Evolutionary conservation across 2,888 invertebrate genomes (phyloP), one percentile per base, ranked within the genome.

Genomic region (Rhogogaster chlorosoma): DNA sequence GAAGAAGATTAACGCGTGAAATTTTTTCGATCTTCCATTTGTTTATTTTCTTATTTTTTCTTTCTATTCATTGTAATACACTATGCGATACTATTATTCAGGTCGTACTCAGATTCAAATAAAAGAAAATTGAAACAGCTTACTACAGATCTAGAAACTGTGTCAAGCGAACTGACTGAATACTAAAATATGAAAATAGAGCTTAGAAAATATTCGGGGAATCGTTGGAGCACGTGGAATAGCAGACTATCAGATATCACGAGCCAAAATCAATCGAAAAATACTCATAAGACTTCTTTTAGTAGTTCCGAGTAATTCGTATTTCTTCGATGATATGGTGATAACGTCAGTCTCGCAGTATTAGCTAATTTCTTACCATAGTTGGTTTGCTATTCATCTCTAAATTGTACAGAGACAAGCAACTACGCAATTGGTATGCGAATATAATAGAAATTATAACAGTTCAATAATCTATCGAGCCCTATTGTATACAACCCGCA

Each of bases 141-240:
- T 12, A 61, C 26, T n/a, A 61, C 26, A 26, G 26, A 61, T 61
- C 61, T 61, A 61, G 26, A 26, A 61, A 61, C 61, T 6, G 26
- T 22, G 61, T 61, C 61, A 61, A 26, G 22, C 53, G 53, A 7
- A 7, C 26, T 22, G 26, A 12, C 61, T 61, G 61, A 61, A 61
- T 61, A 61, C 26, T 26, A 61, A 61, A 61, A 61, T 61, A 61
- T 61, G 61, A 61, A 61, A 61, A 61, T 61, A 26, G 61, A 61
- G 61, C 22, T 26, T 26, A 61, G 61, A 61, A 61, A 61, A 61
- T 61, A 12, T 61, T 5, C 12, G 26, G 12, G 26, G 26, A 26
- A 61, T 61, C 10, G 22, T 26, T 3, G 12, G 12, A 22, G 26
- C 61, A 12, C 61, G 61, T 26, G 61, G 61, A 61, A 26, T 26